Base-by-base conservation (phyloP, 2,888 invertebrate genomes). In the Hirtodrosophila alboralis region DNA sequence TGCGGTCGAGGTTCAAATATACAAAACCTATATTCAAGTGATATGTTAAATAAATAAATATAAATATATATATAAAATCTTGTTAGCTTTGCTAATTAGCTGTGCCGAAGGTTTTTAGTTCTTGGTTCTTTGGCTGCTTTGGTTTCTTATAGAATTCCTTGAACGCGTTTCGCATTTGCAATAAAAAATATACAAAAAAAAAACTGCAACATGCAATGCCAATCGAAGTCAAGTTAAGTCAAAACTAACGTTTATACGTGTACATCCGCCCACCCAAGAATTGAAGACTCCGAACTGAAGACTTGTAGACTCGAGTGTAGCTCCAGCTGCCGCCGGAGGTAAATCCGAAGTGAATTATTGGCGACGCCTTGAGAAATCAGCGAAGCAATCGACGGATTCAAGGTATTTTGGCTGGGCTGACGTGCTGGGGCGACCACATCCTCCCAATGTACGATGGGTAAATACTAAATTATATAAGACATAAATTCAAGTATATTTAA, bases 381-480 rank as follows among this genome's bases (percentile, higher is more conserved):
- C 67, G 43, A 72, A 66, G 61, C 72, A 67, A 67, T 72, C 67
- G 67, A 71, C 44, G 27, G 47, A 54, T 38, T 66, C 67, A 71
- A 70, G 72, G 57, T 23, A 21, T 3, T 33, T 7, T n/a, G n/a
- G n/a, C n/a, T n/a, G n/a, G n/a, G 27, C 41, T 18, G 12, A 13
- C 3, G 14, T 16, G 16, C 16, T 28, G 12, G 9, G 1, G 21
- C 16, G 9, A 10, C 36, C 37, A 72, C 71, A 65, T 70, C 78
- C 76, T 62, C 76, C 72, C 52, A 38, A 40, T 12, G 30, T 4
- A 23, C 23, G 6, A 5, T 23, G 23, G 23, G 8, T 6, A 23
- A 6, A 23, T 7, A 6, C 8, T 2, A 1, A 23, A 7, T 23
- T 23, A 18, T 18, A 18, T 18, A 4, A 4, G 18, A 5, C 18